These are phyloP conservation scores for Drosophila orena DNA, from an alignment of 1,140 invertebrate species.

Conservation along the genomic window DNA sequence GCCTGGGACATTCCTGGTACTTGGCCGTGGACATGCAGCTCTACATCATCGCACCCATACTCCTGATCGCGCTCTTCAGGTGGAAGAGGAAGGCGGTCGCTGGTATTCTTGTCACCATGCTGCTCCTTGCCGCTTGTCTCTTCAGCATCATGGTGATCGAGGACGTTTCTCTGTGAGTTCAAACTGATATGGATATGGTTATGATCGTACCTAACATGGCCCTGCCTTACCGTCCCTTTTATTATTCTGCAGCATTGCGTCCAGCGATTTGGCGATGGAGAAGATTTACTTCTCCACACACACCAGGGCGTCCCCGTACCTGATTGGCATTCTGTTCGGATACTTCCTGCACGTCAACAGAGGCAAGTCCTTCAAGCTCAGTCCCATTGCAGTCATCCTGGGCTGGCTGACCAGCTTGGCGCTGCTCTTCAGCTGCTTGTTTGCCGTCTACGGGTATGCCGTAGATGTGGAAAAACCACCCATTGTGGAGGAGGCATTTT, in stretches of 20 bases:
- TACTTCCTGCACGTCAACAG: constrained; percentile 47
- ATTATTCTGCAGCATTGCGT: not conserved
- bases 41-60: constrained; percentile 90
- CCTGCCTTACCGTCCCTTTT: too few species aligned
- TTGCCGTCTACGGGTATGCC: constrained; percentile 58
- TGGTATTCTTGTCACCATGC: constrained; percentile 31
- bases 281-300: constrained; percentile 53
- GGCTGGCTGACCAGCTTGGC: constrained; percentile 54
- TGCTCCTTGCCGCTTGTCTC: constrained; percentile 44
- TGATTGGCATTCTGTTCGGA: constrained; percentile 56
- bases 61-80: constrained; percentile 89
- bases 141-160: constrained; percentile 57
- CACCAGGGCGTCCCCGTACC: constrained; percentile 51
- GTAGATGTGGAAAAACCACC: constrained; percentile 24
- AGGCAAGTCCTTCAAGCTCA: constrained; percentile 27
- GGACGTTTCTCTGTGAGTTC: constrained; percentile 43
- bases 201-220: not conserved
- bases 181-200: not conserved
- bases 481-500: constrained; percentile 86
- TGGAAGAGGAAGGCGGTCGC: constrained; percentile 84
- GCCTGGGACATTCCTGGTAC: constrained; percentile 95
- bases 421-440: constrained; percentile 59
- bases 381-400: not conserved
- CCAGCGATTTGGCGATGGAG: not conserved
- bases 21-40: constrained; percentile 94